phyloP scores from a whole-genome alignment of 2,797 vertebrate species.

The Apodemus agrarius region DNA sequence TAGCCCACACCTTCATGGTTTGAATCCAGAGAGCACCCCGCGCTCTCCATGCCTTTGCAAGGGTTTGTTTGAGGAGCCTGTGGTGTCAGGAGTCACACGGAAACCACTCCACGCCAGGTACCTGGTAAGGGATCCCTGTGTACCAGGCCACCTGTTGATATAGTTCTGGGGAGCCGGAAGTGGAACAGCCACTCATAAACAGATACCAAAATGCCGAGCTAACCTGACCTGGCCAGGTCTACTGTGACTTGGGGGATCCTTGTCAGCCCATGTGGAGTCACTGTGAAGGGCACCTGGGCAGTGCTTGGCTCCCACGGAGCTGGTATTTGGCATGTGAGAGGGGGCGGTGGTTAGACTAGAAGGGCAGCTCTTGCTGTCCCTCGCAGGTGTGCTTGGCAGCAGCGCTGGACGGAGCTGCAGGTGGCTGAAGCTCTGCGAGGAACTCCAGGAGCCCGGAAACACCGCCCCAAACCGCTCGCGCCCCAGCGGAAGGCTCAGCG shows the following conservation, averaged over 20 bases:
- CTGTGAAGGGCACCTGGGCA: background rate
- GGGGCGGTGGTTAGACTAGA: background rate
- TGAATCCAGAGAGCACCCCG: background rate
- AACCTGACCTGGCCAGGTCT: background rate
- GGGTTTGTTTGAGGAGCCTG: background rate
- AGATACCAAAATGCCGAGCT: background rate
- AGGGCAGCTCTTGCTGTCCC: background rate
- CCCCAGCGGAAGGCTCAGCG: fast-evolving
- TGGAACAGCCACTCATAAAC: background rate
- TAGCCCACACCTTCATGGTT: background rate
- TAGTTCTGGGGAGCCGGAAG: background rate
- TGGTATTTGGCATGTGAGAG: background rate
- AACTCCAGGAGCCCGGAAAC: background rate
- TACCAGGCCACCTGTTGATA: background rate
- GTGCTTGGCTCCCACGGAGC: background rate
- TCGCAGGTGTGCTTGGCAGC: constrained; percentile 26
- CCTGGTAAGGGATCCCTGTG: background rate
- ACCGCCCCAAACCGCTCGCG: fast-evolving
- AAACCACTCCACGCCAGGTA: background rate
- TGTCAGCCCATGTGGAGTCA: background rate
- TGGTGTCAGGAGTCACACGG: background rate
- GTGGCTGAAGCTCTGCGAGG: background rate
- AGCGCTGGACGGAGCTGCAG: fast-evolving
- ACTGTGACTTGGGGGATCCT: background rate
- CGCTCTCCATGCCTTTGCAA: background rate